These are phyloP conservation scores for Clarias macrocephalus DNA, from an alignment of 2,113 vertebrate genomes.

Conservation along the genomic window DNA sequence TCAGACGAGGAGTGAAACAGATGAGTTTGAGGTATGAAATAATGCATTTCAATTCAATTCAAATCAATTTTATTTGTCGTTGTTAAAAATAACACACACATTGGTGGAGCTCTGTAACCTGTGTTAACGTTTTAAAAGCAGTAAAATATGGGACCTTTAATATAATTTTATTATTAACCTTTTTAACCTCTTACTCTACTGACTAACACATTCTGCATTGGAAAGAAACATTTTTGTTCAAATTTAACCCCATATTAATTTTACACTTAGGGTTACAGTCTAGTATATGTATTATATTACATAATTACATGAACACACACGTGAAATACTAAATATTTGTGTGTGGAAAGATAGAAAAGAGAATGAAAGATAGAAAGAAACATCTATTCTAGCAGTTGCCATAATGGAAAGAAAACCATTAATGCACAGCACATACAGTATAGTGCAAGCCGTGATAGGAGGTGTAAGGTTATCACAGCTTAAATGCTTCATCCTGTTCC, in stretches of 20 bases:
- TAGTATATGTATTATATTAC: not conserved
- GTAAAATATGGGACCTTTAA: too few relatives aligned
- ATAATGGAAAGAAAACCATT: not conserved
- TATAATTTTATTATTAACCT: not conserved
- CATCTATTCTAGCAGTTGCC: not conserved
- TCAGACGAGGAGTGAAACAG: too few relatives aligned
- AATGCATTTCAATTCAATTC: too few relatives aligned
- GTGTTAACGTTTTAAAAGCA: too few relatives aligned
- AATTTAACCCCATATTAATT: not conserved
- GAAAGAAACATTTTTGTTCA: not conserved
- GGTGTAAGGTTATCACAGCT: not conserved
- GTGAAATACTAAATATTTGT: not conserved
- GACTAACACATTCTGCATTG: not conserved
- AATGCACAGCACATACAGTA: too few relatives aligned
- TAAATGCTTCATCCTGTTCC: constrained; percentile 2
- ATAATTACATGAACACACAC: not conserved
- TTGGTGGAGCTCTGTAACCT: too few relatives aligned
- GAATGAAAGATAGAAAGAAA: too few relatives aligned
- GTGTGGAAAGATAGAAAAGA: not conserved
- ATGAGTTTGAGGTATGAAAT: too few relatives aligned
- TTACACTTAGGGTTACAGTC: not conserved
- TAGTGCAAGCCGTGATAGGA: not conserved
- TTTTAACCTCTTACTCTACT: not conserved
- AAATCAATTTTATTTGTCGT: too few relatives aligned
- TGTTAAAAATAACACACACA: too few relatives aligned